phyloP scores from a whole-genome alignment of 2,797 vertebrate species.

The Ammospiza maritima region DNA sequence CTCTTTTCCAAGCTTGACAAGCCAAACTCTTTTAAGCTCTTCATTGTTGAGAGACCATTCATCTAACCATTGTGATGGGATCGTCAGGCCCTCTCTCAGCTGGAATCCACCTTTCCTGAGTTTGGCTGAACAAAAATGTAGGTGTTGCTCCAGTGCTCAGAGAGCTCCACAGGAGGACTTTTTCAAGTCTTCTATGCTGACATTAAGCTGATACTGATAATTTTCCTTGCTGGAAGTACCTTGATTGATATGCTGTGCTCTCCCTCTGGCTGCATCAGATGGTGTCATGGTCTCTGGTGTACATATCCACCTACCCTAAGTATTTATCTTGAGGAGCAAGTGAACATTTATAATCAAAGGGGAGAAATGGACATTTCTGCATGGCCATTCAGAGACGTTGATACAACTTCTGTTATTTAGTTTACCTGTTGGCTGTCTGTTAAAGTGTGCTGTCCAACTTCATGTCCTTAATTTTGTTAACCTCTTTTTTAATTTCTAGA shows the following conservation, averaged over 20 bases:
- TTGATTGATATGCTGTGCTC: neutral
- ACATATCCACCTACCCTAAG: neutral
- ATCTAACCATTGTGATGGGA: neutral
- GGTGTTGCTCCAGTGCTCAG: neutral
- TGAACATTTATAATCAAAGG: neutral
- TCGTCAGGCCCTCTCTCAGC: neutral
- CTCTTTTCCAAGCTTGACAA: neutral
- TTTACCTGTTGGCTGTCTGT: neutral
- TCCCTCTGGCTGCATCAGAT: neutral
- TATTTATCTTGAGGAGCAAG: neutral
- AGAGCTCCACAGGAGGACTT: neutral
- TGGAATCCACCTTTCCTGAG: neutral
- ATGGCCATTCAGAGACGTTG: neutral
- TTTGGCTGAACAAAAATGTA: neutral
- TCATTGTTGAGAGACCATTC: neutral
- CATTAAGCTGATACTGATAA: neutral
- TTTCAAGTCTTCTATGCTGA: neutral
- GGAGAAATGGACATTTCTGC: neutral
- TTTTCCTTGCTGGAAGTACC: neutral
- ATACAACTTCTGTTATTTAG: neutral
- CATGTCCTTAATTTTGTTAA: neutral
- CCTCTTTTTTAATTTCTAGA: neutral
- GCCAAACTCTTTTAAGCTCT: neutral
- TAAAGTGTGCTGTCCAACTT: neutral
- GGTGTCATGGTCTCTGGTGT: fast-evolving